These are phyloP conservation scores for Athene cunicularia DNA, from an alignment of 2,113 vertebrate genomes.

Conservation along the genomic window DNA sequence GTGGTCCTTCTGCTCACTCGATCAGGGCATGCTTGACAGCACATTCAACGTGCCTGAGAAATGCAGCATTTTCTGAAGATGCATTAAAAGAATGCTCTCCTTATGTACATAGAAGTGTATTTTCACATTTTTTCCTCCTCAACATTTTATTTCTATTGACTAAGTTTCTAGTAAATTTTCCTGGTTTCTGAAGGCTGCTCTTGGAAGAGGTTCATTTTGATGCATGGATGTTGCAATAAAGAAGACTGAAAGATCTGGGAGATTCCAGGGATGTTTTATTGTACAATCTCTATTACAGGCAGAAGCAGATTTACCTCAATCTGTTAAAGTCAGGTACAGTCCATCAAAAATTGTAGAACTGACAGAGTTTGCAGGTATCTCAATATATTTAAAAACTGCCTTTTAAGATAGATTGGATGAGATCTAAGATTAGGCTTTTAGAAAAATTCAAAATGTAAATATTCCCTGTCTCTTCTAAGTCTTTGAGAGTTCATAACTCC, in stretches of 20 bases:
- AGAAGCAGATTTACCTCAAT: background rate
- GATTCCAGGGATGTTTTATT: background rate
- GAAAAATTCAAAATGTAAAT: background rate
- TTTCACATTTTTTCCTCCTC: background rate
- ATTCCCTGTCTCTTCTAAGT: background rate
- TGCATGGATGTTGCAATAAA: background rate
- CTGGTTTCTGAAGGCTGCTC: background rate
- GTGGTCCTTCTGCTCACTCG: background rate
- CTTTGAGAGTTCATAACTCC: background rate
- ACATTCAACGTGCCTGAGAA: background rate
- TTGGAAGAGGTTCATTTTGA: background rate
- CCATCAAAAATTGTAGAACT: background rate
- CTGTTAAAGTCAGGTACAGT: background rate
- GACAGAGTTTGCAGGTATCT: background rate
- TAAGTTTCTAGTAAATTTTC: background rate
- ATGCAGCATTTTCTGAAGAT: background rate
- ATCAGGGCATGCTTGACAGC: background rate
- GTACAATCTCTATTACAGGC: background rate
- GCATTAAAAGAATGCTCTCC: background rate
- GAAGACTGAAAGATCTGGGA: background rate
- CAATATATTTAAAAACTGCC: background rate
- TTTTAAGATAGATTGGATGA: background rate
- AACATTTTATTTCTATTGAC: background rate
- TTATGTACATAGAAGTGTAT: fast-evolving
- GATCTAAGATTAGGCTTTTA: background rate